Evolutionary conservation across 2,113 vertebrate genomes (phyloP).

Genomic region (Hippocampus barbouri): DNA sequence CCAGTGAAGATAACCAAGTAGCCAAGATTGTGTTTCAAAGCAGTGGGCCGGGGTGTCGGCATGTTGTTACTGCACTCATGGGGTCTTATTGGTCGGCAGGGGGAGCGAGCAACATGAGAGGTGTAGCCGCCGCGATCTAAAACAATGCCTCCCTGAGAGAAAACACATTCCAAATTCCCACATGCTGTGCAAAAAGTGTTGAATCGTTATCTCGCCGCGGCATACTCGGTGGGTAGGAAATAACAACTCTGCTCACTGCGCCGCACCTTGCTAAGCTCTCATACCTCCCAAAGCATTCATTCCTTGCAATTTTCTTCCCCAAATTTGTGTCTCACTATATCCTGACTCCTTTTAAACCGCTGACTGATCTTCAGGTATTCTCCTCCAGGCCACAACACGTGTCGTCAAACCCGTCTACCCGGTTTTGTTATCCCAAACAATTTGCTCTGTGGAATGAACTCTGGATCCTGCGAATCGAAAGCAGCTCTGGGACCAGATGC

Average conservation of each 20-base stretch:
- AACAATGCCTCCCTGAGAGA: conserved; percentile 44
- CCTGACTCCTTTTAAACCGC: not conserved
- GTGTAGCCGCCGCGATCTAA: conserved; percentile 42
- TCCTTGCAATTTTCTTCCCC: not conserved
- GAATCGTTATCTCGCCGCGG: conserved; percentile 34
- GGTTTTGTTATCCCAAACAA: not conserved
- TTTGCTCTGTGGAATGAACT: conserved; percentile 7
- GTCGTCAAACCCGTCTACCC: conserved; percentile 11
- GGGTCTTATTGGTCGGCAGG: not conserved
- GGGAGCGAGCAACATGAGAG: conserved; percentile 48
- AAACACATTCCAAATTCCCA: conserved; percentile 45
- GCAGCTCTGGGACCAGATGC: not conserved
- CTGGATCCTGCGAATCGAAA: not conserved
- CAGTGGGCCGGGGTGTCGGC: not conserved
- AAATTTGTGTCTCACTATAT: not conserved
- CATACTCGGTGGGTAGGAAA: conserved; percentile 48
- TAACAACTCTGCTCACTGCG: conserved; percentile 36
- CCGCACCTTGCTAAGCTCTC: conserved; percentile 32
- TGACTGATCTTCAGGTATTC: conserved; percentile 18
- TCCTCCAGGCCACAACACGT: conserved; percentile 5
- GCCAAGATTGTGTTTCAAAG: conserved; percentile 17
- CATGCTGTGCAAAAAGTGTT: conserved; percentile 22
- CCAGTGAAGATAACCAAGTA: conserved; percentile 17
- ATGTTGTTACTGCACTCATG: not conserved
- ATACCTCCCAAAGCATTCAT: conserved; percentile 6